Percentiles rank a stretch among this genome's conserved stretches.
Evolutionary conservation across 2,797 vertebrate genomes (phyloP).

Genomic region (Acipenser oxyrinchus): DNA sequence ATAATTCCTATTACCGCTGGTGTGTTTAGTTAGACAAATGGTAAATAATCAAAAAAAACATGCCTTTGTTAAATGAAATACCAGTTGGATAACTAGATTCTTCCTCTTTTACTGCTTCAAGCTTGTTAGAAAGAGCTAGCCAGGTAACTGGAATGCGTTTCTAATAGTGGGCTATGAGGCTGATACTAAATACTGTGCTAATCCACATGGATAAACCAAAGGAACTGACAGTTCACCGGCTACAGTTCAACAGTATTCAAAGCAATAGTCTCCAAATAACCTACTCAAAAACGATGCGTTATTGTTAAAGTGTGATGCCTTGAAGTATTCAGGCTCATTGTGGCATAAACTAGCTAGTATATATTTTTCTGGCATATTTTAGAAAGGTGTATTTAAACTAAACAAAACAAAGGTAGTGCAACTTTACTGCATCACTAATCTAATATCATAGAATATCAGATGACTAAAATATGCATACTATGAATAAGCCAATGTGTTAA

Average conservation of each 20-base stretch:
- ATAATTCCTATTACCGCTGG: neutral
- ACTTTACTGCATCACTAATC: conserved; percentile 14
- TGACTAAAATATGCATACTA: conserved; percentile 29
- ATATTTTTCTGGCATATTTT: neutral
- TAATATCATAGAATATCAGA: conserved; percentile 36
- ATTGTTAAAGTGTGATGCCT: neutral
- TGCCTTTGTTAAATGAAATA: no score
- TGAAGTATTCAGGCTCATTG: neutral
- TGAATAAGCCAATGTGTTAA: conserved; percentile 30
- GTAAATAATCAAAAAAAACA: neutral
- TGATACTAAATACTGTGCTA: conserved; percentile 4
- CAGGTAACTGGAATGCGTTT: neutral
- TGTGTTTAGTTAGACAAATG: neutral
- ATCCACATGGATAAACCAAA: neutral
- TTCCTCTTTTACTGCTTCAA: neutral
- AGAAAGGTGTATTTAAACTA: conserved; percentile 4
- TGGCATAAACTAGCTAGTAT: neutral
- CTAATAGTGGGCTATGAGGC: conserved; percentile 1
- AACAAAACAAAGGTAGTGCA: conserved; percentile 9
- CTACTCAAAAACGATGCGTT: neutral
- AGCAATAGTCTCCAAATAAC: neutral
- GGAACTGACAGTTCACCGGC: conserved; percentile 1
- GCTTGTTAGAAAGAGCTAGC: neutral
- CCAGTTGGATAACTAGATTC: no score
- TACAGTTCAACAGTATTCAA: neutral